These are phyloP conservation scores for Phoebastria nigripes DNA, from an alignment of 2,797 vertebrate species.

Conservation along the genomic window DNA sequence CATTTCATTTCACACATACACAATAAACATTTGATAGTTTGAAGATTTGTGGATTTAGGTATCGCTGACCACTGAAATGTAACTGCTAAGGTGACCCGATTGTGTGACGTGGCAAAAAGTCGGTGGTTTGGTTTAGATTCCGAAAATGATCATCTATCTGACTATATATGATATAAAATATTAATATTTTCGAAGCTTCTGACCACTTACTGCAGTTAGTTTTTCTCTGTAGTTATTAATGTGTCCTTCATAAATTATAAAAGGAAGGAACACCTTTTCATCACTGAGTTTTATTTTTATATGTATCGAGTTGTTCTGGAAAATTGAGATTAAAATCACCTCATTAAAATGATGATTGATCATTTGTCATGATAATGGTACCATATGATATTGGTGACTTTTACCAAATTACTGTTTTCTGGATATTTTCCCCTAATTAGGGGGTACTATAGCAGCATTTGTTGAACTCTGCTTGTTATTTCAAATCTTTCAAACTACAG, in stretches of 20 bases:
- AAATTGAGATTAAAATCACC: constrained; percentile 18
- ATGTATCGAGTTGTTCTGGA: not conserved
- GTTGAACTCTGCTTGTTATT: not conserved
- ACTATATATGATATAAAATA: not conserved
- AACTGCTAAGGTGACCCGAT: not conserved
- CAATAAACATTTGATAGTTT: not conserved
- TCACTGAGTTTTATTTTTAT: not conserved
- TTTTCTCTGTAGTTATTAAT: not conserved
- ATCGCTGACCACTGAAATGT: constrained; percentile 1
- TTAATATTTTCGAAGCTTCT: not conserved
- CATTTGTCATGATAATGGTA: constrained; percentile 28
- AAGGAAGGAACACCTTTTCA: not conserved
- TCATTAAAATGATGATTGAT: constrained; percentile 41
- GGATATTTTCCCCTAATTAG: not conserved
- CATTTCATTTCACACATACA: not conserved
- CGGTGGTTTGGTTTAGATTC: not conserved
- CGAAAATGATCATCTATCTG: not conserved
- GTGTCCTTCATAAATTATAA: not conserved
- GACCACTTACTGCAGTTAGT: not conserved
- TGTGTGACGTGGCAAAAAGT: not conserved
- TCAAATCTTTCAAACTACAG: not conserved
- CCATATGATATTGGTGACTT: constrained; percentile 13
- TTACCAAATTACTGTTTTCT: constrained; percentile 41
- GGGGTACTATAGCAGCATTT: not conserved
- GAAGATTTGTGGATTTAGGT: not conserved